Evolutionary conservation across 2,113 vertebrate species (phyloP).

Genomic region (Brachyhypopomus occidentalis): DNA sequence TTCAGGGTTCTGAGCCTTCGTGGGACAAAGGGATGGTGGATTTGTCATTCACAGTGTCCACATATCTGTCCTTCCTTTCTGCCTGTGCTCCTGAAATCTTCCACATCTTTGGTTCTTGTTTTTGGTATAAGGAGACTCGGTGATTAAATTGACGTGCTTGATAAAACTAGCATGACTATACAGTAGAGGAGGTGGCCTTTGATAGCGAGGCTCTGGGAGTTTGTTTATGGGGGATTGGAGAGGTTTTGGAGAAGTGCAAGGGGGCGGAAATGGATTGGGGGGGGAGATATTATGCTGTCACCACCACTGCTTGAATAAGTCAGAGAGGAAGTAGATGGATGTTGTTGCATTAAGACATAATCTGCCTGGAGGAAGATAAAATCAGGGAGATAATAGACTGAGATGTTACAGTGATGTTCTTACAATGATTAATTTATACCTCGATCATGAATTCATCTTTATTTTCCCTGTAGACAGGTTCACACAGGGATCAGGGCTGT

Average conservation of each 20-base stretch:
- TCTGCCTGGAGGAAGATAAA: slow-evolving; percentile 16
- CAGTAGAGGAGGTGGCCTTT: not conserved
- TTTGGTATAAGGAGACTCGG: slow-evolving; percentile 9
- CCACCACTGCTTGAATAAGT: slow-evolving; percentile 48
- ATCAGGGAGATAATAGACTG: slow-evolving; percentile 19
- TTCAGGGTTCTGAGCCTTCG: not conserved
- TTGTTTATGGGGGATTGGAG: not conserved
- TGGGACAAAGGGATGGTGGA: not conserved
- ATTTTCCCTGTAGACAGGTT: not conserved
- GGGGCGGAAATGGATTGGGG: not conserved
- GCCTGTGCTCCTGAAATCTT: not conserved
- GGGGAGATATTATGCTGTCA: slow-evolving; percentile 42
- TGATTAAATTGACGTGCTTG: slow-evolving; percentile 21
- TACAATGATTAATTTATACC: not conserved
- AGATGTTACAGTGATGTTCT: not conserved
- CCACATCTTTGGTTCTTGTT: slow-evolving; percentile 36
- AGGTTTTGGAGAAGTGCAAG: not conserved
- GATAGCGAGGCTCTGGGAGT: slow-evolving; percentile 14
- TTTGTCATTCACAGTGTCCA: no score
- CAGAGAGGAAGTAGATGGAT: slow-evolving; percentile 54
- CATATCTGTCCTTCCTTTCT: no score
- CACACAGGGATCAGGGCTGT: no score
- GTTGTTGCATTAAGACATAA: slow-evolving; percentile 18
- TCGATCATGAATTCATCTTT: not conserved
- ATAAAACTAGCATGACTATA: not conserved